A percentile compares a stretch with the other conserved stretches of the same genome.
phyloP scores from a whole-genome alignment of 2,888 invertebrate genomes.

The Tetranychus piercei region DNA sequence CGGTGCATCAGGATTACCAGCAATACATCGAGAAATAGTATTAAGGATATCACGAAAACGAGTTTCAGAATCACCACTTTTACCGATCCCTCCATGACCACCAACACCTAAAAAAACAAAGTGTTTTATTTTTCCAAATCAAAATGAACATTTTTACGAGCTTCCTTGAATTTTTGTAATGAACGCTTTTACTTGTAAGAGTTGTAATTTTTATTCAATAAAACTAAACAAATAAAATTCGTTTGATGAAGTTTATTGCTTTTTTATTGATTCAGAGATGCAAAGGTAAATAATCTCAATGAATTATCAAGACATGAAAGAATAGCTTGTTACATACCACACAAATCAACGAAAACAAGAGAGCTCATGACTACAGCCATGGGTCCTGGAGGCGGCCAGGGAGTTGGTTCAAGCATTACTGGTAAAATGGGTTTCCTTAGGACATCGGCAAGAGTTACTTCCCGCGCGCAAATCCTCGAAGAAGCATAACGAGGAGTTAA shows the following conservation, averaged over 20 bases:
- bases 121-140: background rate
- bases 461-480: conserved; percentile 34
- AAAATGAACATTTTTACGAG: background rate
- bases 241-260: too few species aligned
- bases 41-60: conserved; percentile 28
- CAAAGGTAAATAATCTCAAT: too few species aligned
- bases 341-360: conserved; percentile 35
- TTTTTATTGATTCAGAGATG: too few species aligned
- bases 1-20: conserved; percentile 24
- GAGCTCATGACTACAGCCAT: conserved; percentile 35
- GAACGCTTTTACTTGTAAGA: background rate
- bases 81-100: conserved; percentile 29
- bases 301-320: background rate
- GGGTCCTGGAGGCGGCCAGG: conserved; percentile 37
- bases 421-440: conserved; percentile 36
- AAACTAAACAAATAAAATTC: background rate
- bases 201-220: too few species aligned
- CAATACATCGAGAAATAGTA: conserved; percentile 25
- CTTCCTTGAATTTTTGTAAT: too few species aligned
- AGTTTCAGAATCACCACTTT: conserved; percentile 27
- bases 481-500: conserved; percentile 31
- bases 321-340: conserved; percentile 29
- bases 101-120: conserved; percentile 25
- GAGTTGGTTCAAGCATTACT: conserved; percentile 33
- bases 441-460: conserved; percentile 35